Percentiles rank a stretch among this genome's conserved stretches.
phyloP scores from a whole-genome alignment of 2,797 vertebrate genomes.

The Microcaecilia unicolor region DNA sequence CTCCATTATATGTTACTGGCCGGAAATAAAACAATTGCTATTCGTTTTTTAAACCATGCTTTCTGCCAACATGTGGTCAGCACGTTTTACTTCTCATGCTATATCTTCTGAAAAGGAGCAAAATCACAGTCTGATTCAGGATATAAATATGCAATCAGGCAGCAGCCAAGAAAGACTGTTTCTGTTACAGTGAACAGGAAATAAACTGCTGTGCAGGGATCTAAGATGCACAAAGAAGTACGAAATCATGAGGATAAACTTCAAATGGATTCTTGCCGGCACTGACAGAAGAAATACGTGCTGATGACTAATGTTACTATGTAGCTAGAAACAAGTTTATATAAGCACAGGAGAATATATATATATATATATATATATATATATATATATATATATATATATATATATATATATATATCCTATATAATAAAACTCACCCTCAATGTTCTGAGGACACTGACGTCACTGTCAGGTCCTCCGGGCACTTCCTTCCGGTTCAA shows the following conservation, averaged over 20 bases:
- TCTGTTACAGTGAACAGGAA: conserved; percentile 34
- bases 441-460: too few species aligned
- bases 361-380: too few species aligned
- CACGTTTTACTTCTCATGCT: conserved; percentile 62
- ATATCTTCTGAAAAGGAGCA: conserved; percentile 50
- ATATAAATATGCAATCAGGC: conserved; percentile 56
- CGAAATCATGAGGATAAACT: conserved; percentile 11
- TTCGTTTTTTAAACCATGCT: conserved; percentile 63
- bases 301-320: too few species aligned
- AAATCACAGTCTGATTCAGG: conserved; percentile 48
- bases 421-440: too few species aligned
- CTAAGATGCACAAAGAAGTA: conserved; percentile 7
- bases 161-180: conserved; percentile 38
- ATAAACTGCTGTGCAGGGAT: conserved; percentile 28
- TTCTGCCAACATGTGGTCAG: conserved; percentile 70
- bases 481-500: too few species aligned
- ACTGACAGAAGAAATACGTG: too few species aligned
- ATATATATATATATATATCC: too few species aligned
- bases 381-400: too few species aligned
- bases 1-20: conserved; percentile 66
- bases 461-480: too few species aligned
- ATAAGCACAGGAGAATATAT: too few species aligned
- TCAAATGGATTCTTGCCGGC: conserved; percentile 21
- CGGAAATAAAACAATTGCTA: conserved; percentile 73
- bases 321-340: too few species aligned